Evolutionary conservation across 92 coral and sea anemone genomes (phyloP), one percentile per base, ranked within the genome.

Genomic region (Umimayanthus kanabou): DNA sequence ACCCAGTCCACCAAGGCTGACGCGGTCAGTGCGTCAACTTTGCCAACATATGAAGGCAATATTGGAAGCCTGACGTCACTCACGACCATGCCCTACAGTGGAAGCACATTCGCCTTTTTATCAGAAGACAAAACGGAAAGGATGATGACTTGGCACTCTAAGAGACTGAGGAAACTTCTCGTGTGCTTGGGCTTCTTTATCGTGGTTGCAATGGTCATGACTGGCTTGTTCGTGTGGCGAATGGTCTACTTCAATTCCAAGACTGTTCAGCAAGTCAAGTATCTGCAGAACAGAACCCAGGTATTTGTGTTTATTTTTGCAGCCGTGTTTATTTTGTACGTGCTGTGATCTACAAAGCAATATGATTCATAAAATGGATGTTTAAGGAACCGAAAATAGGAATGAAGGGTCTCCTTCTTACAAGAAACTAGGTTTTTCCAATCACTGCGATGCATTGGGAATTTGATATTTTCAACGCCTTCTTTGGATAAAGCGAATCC

Each of bases 141-240:
- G 40, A 95, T 95, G 98, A 90, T 90, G 39, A 89, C 92, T 28
- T 92, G 94, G 93, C 93, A 93, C 28, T 85, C 96, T 64, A 90
- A 86, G 29, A 90, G 89, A 69, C 87, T 91, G 84, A 89, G 89
- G 25, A 90, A 79, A 64, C 89, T 95, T 67, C 66, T 89, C 29
- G 72, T 90, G 42, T 79, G 88, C 28, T 85, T 97, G 84, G 92
- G 84, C 58, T 79, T 95, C 16, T 97, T 97, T 64, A 90, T 97
- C 55, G 55, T 89, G 0, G 87, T 93, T 39, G 92, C 96, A 37
- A 42, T 95, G 61, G 95, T 95, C 18, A 94, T 97, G 99, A 89
- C 99, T 9, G 97, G 93, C 16, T 80, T 97, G 66, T 95, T 93
- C 84, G 91, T 92, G 0, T 97, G 98, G 99, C 90, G 98, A 26